Evolutionary conservation across 2,797 vertebrate genomes (phyloP), one percentile per base, ranked within the genome.

Genomic region (Erpetoichthys calabaricus): DNA sequence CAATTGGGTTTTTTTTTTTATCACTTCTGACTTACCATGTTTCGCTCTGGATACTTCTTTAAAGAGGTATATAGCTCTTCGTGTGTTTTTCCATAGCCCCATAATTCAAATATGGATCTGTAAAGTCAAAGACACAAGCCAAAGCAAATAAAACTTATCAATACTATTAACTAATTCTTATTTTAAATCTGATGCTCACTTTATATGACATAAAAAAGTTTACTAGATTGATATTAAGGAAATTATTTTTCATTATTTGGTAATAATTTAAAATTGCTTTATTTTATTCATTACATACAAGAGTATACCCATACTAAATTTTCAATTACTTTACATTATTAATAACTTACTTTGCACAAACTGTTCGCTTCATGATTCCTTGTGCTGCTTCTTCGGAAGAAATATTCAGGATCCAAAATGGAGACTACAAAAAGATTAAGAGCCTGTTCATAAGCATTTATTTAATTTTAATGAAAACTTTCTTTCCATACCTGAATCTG

Each of bases 81-180:
- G 1, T 74, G 69, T 59, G 89, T 91, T 62, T 59, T 75, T 65
- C 95, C 96, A 59, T 91, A 86, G 62, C 94, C 94, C 96, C 96
- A 99, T 1, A 99, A 78, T 61, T 99, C 96, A 91, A 97, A 97
- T 57, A 91, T 68, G 64, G 93, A 97, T 76, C 96, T 99, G 70
- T 4, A 59, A 4, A 42, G 44, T 45, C 47, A 25, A 54, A 54
- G 10, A 41, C 7, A 54, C 8, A 5, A 51, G 49, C 25, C 49
- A 51, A 51, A 3, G 1, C 6, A 8, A 10, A 51, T 10, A 51
- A 51, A 8, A 8, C 3, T 10, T 6, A 51, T 3, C 49, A 51
- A 4, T 8, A 51, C 8, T 10, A 3, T 51, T 8, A 8, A 10
- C 25, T 8, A 8, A 8, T 51, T 25, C 25, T 25, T 25, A 25